Conservation (phyloP, 2,113 vertebrate species). For the Phyllopteryx taeniolatus region DNA sequence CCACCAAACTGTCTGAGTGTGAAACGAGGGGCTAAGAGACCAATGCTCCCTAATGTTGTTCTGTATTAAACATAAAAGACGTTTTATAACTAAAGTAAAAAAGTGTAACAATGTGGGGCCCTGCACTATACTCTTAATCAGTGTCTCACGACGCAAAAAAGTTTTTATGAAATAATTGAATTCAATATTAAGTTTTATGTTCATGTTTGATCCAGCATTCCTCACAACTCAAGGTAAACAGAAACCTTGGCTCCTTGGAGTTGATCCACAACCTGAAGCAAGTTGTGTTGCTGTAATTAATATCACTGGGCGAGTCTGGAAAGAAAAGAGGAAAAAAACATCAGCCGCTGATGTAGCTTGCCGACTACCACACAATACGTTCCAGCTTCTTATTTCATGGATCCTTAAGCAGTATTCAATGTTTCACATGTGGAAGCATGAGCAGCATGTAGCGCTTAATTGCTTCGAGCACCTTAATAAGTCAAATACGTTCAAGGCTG, state of each 20-base stretch:
- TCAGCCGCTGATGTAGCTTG: conserved; percentile 58
- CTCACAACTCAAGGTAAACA: neutral
- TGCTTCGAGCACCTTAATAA: conserved; percentile 93
- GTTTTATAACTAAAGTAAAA: too few relatives aligned
- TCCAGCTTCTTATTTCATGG: conserved; percentile 84
- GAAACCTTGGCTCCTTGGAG: conserved; percentile 18
- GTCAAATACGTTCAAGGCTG: conserved; percentile 92
- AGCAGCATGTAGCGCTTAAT: conserved; percentile 88
- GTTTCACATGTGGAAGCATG: conserved; percentile 76
- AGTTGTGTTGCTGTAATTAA: conserved; percentile 66
- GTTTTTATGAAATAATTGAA: neutral
- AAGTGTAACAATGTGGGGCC: too few relatives aligned
- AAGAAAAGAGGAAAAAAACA: conserved; percentile 44
- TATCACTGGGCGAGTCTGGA: conserved; percentile 59
- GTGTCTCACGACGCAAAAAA: too few relatives aligned
- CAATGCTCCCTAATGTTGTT: too few relatives aligned
- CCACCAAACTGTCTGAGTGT: too few relatives aligned
- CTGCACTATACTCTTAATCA: neutral
- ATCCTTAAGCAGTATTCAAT: conserved; percentile 90
- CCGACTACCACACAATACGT: conserved; percentile 59
- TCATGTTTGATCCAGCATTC: neutral
- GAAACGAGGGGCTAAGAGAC: too few relatives aligned
- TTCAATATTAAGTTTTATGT: neutral
- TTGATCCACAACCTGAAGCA: conserved; percentile 42
- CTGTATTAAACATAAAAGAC: too few relatives aligned